Evolutionary conservation across 2,888 invertebrate species (phyloP), one percentile per base, ranked within the genome.

Genomic region (Caenorhabditis sp.): DNA sequence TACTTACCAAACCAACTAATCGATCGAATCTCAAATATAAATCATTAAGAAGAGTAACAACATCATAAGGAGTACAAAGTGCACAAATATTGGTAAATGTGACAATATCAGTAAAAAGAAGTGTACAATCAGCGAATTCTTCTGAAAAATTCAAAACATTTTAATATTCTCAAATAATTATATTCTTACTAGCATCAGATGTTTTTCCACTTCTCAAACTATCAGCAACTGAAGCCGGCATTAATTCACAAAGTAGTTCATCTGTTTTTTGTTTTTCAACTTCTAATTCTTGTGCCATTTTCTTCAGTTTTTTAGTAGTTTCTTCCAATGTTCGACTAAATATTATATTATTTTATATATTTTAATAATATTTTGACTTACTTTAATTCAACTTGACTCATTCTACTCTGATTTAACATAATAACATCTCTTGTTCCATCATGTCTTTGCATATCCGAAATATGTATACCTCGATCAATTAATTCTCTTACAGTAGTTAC

Each of bases 301-400:
- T 85, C 77, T 89, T 88, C 77, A 89, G 70, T 56, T 82, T 88
- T 14, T 85, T 85, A 14, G 88, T 89, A 7, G 88, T 88, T 76
- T 89, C 88, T 66, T 89, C 89, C 27, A 89, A 77, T 53, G 87
- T 87, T 63, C 88, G 88, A 66, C 89, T 89, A n/a, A n/a, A n/a
- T n/a, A n/a, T n/a, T n/a, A n/a, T n/a, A n/a, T n/a, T n/a, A n/a
- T n/a, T n/a, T n/a, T n/a, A n/a, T n/a, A n/a, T n/a, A n/a, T n/a
- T n/a, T n/a, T n/a, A n/a, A n/a, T n/a, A n/a, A n/a, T n/a, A n/a
- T n/a, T n/a, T n/a, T n/a, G n/a, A 21, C 36, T 62, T 43, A 86
- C 87, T 87, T 87, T 56, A 87, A 64, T 59, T 87, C 87, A 8
- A 86, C 83, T 67, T 87, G 86, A 60, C 83, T 82, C 84, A 87